phyloP scores from a whole-genome alignment of 2,797 vertebrate genomes.

The Platalea minor region DNA sequence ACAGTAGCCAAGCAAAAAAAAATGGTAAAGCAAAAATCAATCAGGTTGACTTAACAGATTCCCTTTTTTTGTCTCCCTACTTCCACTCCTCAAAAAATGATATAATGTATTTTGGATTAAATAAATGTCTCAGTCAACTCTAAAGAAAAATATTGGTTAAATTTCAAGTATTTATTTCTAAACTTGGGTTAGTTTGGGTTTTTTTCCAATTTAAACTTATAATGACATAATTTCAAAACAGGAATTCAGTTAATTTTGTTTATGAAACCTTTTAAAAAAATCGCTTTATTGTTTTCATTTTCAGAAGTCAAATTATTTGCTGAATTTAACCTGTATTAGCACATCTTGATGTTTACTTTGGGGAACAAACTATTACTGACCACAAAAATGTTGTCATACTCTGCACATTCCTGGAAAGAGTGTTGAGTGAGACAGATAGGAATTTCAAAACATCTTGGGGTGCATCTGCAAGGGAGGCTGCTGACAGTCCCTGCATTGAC shows the following conservation, averaged over 20 bases:
- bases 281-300: neutral
- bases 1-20: neutral
- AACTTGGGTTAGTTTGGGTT: rapidly evolving
- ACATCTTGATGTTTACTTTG: neutral
- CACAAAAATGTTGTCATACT: neutral
- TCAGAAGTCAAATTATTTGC: neutral
- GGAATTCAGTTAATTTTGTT: neutral
- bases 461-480: neutral
- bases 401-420: neutral
- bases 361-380: neutral
- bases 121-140: neutral
- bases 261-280: neutral
- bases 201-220: neutral
- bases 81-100: neutral
- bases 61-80: neutral
- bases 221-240: neutral
- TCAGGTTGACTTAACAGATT: neutral
- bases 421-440: neutral
- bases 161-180: neutral
- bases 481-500: neutral
- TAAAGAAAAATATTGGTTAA: neutral
- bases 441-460: neutral
- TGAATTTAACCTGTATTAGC: neutral
- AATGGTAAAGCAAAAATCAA: neutral
- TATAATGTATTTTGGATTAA: neutral